These are phyloP conservation scores for Crocodylus rhombifer DNA, from an alignment of 2,797 vertebrate genomes.

Conservation along the genomic window DNA sequence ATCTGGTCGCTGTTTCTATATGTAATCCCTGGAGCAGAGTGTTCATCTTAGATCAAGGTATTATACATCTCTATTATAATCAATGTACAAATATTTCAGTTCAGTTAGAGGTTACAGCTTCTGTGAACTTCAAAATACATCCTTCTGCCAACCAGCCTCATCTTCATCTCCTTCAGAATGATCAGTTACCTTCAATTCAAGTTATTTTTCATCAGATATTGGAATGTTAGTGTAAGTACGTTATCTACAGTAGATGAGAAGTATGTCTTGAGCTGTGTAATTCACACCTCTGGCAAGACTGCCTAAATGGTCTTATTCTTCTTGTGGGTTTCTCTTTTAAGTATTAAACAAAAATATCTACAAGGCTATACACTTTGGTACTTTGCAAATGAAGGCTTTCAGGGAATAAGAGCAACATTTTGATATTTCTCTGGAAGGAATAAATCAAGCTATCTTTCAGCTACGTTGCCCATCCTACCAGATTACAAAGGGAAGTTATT, in stretches of 20 bases:
- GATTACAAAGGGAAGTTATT: not conserved
- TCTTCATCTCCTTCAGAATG: not conserved
- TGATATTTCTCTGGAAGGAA: not conserved
- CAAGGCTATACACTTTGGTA: accelerated
- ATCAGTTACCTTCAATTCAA: not conserved
- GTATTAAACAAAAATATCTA: not conserved
- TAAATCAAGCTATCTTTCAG: not conserved
- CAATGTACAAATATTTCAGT: not conserved
- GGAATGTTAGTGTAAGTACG: not conserved
- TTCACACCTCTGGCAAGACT: not conserved
- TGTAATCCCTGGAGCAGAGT: not conserved
- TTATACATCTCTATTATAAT: not conserved
- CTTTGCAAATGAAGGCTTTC: not conserved
- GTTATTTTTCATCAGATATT: accelerated
- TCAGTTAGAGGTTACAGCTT: not conserved
- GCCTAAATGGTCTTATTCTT: not conserved
- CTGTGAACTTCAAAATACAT: accelerated
- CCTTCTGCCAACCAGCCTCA: not conserved
- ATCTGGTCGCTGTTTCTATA: not conserved
- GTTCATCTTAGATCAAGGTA: not conserved
- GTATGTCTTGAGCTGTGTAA: not conserved
- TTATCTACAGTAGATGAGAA: not conserved
- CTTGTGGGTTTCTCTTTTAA: not conserved
- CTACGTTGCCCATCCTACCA: not conserved
- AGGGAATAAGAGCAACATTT: not conserved